Evolutionary conservation across 2,888 invertebrate genomes (phyloP), one percentile per base, ranked within the genome.

Genomic region (Drosophila aldrichi): DNA sequence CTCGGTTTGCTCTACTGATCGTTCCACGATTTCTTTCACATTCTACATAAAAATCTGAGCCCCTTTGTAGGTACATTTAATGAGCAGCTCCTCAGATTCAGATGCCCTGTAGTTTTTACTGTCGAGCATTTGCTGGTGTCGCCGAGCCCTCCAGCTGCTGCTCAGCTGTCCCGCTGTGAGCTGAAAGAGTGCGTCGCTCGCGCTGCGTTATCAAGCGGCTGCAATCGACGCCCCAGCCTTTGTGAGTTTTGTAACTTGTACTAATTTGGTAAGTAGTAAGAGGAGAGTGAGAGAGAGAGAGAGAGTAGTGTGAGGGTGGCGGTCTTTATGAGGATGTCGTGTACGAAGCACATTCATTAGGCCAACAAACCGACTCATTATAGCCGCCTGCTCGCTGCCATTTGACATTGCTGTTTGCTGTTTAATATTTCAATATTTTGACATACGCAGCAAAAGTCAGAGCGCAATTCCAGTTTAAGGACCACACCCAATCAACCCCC

Each of bases 371-470:
- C 38, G 54, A 40, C 25, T 48, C 60, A 55, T 40, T 77, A 59
- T 66, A 67, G 52, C 60, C 70, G 65, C 70, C 72, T 49, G 49
- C 49, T 52, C 20, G 22, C 25, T 38, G 25, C 44, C 44, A 44
- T 44, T 44, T 20, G 49, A 32, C 49, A 32, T 49, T 18, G 12
- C 29, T 73, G 77, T 84, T 89, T 74, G 82, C 72, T 74, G 18
- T 72, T 79, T 34, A 85, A 86, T 86, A 86, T 86, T 89, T 86
- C 82, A 86, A 86, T 86, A 89, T 86, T 89, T 86, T 89, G 86
- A 86, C 86, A 85, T 81, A 84, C 85, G 88, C 88, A 79, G 52
- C 77, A 65, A 79, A 88, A 81, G 89, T 87, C 85, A 74, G 54
- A 64, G 52, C 66, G 56, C 25, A 58, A 61, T 57, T 18, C 54